Base-by-base conservation (phyloP, 1,140 invertebrate species). In the Drosophila navojoa region DNA sequence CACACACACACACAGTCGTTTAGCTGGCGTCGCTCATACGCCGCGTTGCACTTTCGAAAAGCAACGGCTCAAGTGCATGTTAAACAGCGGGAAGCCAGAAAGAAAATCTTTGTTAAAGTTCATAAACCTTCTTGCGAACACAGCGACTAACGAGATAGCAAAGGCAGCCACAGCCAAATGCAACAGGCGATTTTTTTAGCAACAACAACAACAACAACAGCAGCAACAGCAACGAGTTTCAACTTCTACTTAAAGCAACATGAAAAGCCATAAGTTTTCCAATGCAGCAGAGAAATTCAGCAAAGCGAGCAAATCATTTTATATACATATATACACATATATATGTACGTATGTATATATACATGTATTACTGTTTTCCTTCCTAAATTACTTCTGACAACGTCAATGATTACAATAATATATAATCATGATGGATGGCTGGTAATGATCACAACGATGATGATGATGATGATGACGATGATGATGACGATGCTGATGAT, bases 341-440 rank as follows among this genome's bases (percentile, higher is more conserved):
- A 10, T 49, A 49, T 35, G 32, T 52, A 45, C 35, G 32, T 25
- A 27, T 40, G 25, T 7, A 54, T 29, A 27, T 52, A 15, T 44
- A 40, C 59, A 47, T 45, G 16, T 47, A 47, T 47, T 7, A 4
- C 2, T 10, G 19, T 60, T 67, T 72, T 77, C 67, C 81, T 71
- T 81, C 69, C 73, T 79, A 87, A 87, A 89, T 89, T 89, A 89
- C 84, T 89, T 89, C 84, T 89, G 84, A 90, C 80, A 68, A 79
- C 50, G 54, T 62, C 64, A 42, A 64, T 60, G 64, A 69, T 73
- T 54, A 61, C 61, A 72, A 66, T 64, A 59, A 58, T 62, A 45
- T 59, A 62, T 55, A 58, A 73, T 76, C 32, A 59, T 44, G 53
- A 49, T 86, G 74, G 68, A 45, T 27, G 61, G 72, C 57, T 70